Evolutionary conservation across 2,797 vertebrate species (phyloP).

Genomic region (Lates japonicus): DNA sequence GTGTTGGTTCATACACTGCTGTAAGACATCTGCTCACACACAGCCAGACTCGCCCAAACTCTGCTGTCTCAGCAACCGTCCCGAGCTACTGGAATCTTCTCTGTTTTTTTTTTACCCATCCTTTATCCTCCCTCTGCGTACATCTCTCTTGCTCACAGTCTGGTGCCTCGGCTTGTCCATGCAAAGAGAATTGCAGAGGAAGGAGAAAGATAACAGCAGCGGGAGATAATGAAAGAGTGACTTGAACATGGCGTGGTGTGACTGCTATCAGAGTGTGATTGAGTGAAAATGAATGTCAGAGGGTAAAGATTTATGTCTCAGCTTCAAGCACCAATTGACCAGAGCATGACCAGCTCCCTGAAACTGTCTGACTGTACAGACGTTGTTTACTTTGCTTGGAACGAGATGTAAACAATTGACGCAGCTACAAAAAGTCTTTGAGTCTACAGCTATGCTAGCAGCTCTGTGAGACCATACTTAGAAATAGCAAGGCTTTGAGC

Average conservation of each 20-base stretch:
- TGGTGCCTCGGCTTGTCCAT: slow-evolving; percentile 37
- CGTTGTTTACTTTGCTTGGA: too few relatives aligned
- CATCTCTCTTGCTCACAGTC: slow-evolving; percentile 27
- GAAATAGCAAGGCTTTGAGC: too few relatives aligned
- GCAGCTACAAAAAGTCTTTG: too few relatives aligned
- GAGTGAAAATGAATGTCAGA: slow-evolving; percentile 31
- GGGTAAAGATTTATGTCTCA: slow-evolving; percentile 10
- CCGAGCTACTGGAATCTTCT: slow-evolving; percentile 30
- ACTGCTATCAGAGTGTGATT: slow-evolving; percentile 16
- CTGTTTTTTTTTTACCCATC: background rate
- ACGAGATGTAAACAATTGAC: background rate
- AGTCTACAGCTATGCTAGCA: too few relatives aligned
- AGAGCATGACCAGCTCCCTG: background rate
- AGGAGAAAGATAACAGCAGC: slow-evolving; percentile 60
- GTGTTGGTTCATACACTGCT: background rate
- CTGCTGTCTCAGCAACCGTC: slow-evolving; percentile 63
- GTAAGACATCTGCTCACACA: slow-evolving; percentile 39
- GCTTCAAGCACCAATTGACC: background rate
- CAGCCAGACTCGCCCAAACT: slow-evolving; percentile 20
- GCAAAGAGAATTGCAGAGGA: slow-evolving; percentile 54
- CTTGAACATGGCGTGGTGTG: slow-evolving; percentile 24
- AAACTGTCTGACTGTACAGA: background rate
- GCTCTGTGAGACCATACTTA: too few relatives aligned
- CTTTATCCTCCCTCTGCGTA: slow-evolving; percentile 35
- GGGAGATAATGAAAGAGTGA: slow-evolving; percentile 57